Evolutionary conservation across 1,140 invertebrate genomes (phyloP), one percentile per base, ranked within the genome.

Genomic region (Heliconius himera): DNA sequence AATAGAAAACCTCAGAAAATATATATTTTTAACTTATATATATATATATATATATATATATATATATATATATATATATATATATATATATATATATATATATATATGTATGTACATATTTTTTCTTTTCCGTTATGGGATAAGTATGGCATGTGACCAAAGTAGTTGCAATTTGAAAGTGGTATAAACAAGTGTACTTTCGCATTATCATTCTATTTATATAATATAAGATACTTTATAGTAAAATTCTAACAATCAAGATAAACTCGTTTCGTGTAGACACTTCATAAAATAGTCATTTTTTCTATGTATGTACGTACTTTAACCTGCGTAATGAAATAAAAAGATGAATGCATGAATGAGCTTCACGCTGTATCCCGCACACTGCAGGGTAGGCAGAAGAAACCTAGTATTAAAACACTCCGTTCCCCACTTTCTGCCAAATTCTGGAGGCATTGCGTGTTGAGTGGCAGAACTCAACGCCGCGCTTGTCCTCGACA

Each of bases 181-280:
- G 60, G 60, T 66, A 29, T 66, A 66, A 66, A 66, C 60, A 66
- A 29, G 22, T 66, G n/a, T 66, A 66, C 60, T 66, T 66, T 66
- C 60, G 60, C 60, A 66, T 66, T 66, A 66, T 66, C 60, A 66
- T 66, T 66, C 60, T 66, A 66, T 66, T 66, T 66, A 66, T 66
- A 66, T 66, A 66, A 29, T 66, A 66, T 66, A 11, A 66, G 26
- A 66, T 16, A 66, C 11, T 66, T 29, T 66, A 29, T 29, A 66
- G 60, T 29, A 66, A 66, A 66, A 66, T 66, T 29, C 22, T 66
- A 26, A 66, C 60, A 66, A 29, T 26, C 60, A 66, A 29, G 22
- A 66, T 22, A 16, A 66, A 66, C 22, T 16, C 26, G 60, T 29
- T 29, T 66, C n/a, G 1, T 66, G n/a, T 26, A 13, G 11, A 66